Evolutionary conservation across 2,888 invertebrate genomes (phyloP).

Genomic region (Patella pellucida): DNA sequence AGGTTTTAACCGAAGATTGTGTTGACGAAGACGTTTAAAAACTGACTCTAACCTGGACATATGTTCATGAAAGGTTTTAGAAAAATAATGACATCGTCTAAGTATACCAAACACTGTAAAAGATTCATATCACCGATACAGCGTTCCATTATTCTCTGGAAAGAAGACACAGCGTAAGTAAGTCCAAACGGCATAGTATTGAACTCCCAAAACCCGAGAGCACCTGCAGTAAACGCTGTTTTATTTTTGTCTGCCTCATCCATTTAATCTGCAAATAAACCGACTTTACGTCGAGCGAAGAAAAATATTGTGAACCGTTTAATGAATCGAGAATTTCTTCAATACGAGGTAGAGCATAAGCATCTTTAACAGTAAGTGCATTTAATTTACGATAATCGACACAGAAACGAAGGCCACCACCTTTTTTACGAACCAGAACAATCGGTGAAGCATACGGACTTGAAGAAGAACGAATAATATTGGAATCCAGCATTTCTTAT

Average conservation of each 20-base stretch:
- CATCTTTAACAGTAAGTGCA: too few relatives aligned
- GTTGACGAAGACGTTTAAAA: too few relatives aligned
- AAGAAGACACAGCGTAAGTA: conserved; percentile 27
- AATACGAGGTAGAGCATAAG: too few relatives aligned
- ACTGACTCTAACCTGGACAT: too few relatives aligned
- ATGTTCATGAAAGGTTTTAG: conserved; percentile 29
- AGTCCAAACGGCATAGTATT: conserved; percentile 34
- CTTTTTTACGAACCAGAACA: too few relatives aligned
- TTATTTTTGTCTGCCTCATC: conserved; percentile 26
- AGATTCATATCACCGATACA: conserved; percentile 21
- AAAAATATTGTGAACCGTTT: conserved; percentile 26
- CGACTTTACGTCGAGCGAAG: conserved; percentile 24
- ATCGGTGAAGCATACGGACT: too few relatives aligned
- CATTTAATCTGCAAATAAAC: conserved; percentile 30
- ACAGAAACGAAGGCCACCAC: too few relatives aligned
- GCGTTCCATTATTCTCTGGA: conserved; percentile 32
- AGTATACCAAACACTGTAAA: conserved; percentile 20
- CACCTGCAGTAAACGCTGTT: conserved; percentile 31
- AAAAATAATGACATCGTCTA: conserved; percentile 29
- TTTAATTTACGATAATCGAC: too few relatives aligned
- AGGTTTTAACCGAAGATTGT: conserved; percentile 36
- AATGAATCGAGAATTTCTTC: conserved; percentile 28
- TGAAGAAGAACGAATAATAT: too few relatives aligned
- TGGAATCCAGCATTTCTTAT: too few relatives aligned
- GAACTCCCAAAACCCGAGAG: conserved; percentile 26